A percentile compares a stretch with the other conserved stretches of the same genome.
phyloP scores from a whole-genome alignment of 2,797 vertebrate genomes.

The Argya squamiceps region DNA sequence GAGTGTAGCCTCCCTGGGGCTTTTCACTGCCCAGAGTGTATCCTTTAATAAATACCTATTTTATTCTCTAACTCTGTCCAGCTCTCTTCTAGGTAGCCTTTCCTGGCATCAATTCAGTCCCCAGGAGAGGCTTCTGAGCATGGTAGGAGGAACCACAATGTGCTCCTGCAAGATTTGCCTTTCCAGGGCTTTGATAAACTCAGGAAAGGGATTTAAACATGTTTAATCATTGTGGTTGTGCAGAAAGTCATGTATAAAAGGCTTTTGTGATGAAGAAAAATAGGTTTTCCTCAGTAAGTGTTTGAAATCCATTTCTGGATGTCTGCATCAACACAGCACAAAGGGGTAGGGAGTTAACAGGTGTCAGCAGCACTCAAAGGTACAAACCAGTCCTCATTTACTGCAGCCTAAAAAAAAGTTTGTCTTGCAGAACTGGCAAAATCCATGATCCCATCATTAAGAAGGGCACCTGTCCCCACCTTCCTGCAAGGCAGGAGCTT shows the following conservation, averaged over 20 bases:
- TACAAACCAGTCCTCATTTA: neutral
- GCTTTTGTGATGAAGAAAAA: neutral
- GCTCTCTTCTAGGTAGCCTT: neutral
- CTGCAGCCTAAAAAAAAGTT: neutral
- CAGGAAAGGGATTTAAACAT: neutral
- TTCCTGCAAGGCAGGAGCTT: neutral
- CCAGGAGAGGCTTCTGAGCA: neutral
- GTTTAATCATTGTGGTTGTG: neutral
- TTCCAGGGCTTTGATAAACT: neutral
- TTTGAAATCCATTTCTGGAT: neutral
- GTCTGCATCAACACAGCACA: neutral
- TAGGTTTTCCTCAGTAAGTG: neutral
- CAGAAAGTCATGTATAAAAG: neutral
- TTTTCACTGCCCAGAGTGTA: neutral
- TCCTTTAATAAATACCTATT: neutral
- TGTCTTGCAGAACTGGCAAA: neutral
- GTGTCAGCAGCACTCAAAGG: neutral
- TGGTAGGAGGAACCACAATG: neutral
- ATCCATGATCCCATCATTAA: neutral
- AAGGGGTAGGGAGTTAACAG: neutral
- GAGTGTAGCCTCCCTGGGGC: too few relatives aligned
- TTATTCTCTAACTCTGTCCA: neutral
- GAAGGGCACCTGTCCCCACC: neutral
- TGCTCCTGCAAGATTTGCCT: neutral
- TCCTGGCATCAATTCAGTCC: neutral